phyloP scores from a whole-genome alignment of 2,113 vertebrate species.

The Nansenia antarctica region DNA sequence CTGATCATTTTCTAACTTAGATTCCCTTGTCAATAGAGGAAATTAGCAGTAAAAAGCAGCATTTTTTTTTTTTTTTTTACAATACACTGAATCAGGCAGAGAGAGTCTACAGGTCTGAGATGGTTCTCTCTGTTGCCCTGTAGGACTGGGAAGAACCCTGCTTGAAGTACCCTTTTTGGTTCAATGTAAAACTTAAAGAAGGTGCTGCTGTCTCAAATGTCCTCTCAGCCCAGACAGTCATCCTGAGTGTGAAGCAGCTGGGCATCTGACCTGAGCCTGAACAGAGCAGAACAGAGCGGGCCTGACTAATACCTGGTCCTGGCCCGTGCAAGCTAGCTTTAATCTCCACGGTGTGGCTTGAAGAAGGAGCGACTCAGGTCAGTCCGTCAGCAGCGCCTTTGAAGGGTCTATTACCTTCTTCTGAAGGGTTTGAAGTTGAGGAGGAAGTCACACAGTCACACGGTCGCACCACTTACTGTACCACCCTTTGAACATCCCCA shows the following conservation, averaged over 20 bases:
- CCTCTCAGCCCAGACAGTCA: not conserved
- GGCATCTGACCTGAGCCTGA: slow-evolving; percentile 19
- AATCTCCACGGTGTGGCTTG: slow-evolving; percentile 42
- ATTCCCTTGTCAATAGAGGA: no score
- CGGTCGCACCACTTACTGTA: not conserved
- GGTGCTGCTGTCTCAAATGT: not conserved
- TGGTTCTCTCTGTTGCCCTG: no score
- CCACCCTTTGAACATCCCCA: slow-evolving; percentile 30
- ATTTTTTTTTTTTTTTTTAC: no score
- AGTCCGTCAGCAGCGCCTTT: slow-evolving; percentile 41
- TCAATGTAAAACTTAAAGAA: no score
- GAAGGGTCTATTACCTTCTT: slow-evolving; percentile 50
- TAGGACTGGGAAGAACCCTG: no score
- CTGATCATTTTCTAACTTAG: not conserved
- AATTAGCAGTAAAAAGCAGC: no score
- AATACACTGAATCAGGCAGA: no score
- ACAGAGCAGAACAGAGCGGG: slow-evolving; percentile 10
- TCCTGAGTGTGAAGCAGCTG: slow-evolving; percentile 14
- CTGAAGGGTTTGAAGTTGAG: not conserved
- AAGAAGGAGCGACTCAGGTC: slow-evolving; percentile 13
- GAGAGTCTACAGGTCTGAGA: no score
- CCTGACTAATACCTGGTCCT: no score
- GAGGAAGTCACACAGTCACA: no score
- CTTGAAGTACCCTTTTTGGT: no score
- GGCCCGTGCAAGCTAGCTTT: slow-evolving; percentile 29